Evolutionary conservation across 2,113 vertebrate species (phyloP).

Genomic region (Epinephelus lanceolatus): DNA sequence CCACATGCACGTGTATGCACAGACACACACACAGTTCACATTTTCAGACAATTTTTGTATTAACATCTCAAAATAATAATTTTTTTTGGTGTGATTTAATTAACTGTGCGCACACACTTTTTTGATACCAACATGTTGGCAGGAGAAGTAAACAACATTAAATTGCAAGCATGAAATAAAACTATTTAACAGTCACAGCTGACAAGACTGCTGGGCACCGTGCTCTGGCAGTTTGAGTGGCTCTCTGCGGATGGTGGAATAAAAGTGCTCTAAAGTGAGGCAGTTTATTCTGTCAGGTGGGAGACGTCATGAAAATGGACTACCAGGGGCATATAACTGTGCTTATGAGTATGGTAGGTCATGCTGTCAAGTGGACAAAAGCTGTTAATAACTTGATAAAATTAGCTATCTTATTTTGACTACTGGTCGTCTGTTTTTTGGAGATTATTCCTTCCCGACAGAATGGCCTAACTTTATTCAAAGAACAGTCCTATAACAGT

Average conservation of each 20-base stretch:
- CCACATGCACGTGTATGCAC: constrained; percentile 9
- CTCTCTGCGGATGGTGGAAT: neutral
- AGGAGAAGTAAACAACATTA: constrained; percentile 4
- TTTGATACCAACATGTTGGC: neutral
- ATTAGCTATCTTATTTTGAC: neutral
- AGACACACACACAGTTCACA: neutral
- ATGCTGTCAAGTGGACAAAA: constrained; percentile 16
- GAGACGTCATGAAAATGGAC: constrained; percentile 1
- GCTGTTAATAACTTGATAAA: neutral
- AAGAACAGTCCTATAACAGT: constrained; percentile 16
- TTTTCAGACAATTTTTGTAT: constrained; percentile 9
- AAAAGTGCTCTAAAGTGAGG: constrained; percentile 8
- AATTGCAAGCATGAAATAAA: constrained; percentile 20
- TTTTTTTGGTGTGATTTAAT: constrained; percentile 14
- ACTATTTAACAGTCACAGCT: constrained; percentile 8
- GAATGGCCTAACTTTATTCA: constrained; percentile 16
- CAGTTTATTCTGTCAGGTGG: constrained; percentile 23
- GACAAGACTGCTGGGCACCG: neutral
- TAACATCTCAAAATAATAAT: neutral
- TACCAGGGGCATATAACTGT: neutral
- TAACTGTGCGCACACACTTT: neutral
- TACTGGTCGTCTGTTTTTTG: constrained; percentile 7
- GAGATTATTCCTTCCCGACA: constrained; percentile 7
- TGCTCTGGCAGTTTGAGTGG: constrained; percentile 21
- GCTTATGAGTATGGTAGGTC: constrained; percentile 1